Base-by-base conservation (phyloP, 2,113 vertebrate genomes). In the Saccopteryx bilineata region DNA sequence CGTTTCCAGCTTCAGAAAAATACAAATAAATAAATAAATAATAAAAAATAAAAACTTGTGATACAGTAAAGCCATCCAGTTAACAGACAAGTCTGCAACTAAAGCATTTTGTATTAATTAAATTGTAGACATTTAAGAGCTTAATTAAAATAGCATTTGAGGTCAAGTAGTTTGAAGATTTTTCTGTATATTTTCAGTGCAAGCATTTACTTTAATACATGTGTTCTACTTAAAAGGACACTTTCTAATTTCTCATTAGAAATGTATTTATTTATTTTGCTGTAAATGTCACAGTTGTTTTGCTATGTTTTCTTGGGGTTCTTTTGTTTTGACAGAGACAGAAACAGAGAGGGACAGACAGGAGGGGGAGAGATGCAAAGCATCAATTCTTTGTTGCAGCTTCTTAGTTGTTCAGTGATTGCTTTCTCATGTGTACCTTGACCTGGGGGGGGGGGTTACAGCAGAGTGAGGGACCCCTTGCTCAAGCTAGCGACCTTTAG, bases 111-210 rank as follows among this genome's bases (percentile, higher is more conserved):
- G 4, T 79, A 19, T 75, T 39, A 39, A 60, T 93, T 96, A 86
- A 58, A 19, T 95, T 87, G 39, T 15, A 74, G 68, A 63, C 54
- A 84, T 54, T 65, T 96, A 71, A 92, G 52, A 71, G 46, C 31
- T 74, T 33, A 74, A 91, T 63, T 95, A 52, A 86, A 92, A 66
- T 87, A 83, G 5, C 26, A 58, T 92, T 90, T 96, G 66, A 61
- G 17, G 18, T 90, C 21, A 75, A 78, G 7, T 71, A 58, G 79
- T 87, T 94, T 85, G 31, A 90, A 72, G 54, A 50, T 88, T 90
- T 94, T 95, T 69, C 75, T 82, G 69, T 71, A 4, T 88, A 58
- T 79, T 96, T 87, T 82, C 23, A 78, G 58, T 92, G 13, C 18
- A 93, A 46, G 24, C 39, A 75, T 91, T 91, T 68, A 56, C 65